Conservation (phyloP, 2,888 invertebrate species). For the Clunio marinus region DNA sequence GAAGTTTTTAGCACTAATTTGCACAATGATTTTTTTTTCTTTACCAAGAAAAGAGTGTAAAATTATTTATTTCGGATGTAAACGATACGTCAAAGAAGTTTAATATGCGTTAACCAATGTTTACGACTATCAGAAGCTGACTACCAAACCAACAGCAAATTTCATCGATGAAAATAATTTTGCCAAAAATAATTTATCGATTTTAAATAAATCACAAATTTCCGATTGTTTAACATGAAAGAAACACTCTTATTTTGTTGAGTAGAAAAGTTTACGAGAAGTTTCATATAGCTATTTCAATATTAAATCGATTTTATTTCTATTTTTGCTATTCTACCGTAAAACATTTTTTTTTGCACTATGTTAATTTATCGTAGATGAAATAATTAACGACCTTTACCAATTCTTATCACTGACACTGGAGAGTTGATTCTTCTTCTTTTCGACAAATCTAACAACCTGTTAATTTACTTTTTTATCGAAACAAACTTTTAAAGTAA, state of each 20-base stretch:
- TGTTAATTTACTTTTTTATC: neutral
- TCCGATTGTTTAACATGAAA: neutral
- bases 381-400: neutral
- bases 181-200: neutral
- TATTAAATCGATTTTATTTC: neutral
- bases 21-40: too few relatives aligned
- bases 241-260: neutral
- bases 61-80: too few relatives aligned
- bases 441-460: neutral
- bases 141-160: too few relatives aligned
- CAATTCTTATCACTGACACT: neutral
- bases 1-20: too few relatives aligned
- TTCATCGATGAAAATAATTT: too few relatives aligned
- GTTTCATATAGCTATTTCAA: too few relatives aligned
- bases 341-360: neutral
- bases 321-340: neutral
- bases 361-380: neutral
- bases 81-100: too few relatives aligned
- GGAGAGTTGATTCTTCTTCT: neutral
- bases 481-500: conserved; percentile 1
- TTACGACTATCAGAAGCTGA: too few relatives aligned
- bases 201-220: conserved; percentile 7
- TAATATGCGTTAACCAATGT: too few relatives aligned
- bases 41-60: too few relatives aligned
- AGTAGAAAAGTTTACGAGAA: too few relatives aligned